A percentile compares a stretch with the other conserved stretches of the same genome.
Evolutionary conservation across 2,797 vertebrate genomes (phyloP).

Genomic region (Petrocephalus sullivani): DNA sequence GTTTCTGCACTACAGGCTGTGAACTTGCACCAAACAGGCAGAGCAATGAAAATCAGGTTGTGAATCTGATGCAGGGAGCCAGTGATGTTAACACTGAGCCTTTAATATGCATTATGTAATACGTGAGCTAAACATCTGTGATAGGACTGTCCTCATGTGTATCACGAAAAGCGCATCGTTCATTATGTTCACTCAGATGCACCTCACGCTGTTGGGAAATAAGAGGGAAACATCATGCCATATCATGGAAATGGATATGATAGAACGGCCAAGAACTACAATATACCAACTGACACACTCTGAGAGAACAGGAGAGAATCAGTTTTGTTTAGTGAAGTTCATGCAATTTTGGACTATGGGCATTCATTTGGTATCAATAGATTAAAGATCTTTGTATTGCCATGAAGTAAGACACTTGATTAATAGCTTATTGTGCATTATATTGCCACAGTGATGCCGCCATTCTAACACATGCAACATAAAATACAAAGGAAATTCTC

Average conservation of each 20-base stretch:
- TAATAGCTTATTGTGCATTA: neutral
- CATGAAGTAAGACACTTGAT: neutral
- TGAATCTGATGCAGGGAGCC: neutral
- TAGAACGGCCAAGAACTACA: neutral
- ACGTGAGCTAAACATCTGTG: neutral
- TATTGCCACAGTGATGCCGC: neutral
- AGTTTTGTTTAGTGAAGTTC: neutral
- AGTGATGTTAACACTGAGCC: neutral
- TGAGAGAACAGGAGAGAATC: neutral
- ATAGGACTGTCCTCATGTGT: neutral
- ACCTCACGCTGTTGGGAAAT: conserved; percentile 4
- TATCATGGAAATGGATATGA: neutral
- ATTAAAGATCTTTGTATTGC: neutral
- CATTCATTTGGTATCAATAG: neutral
- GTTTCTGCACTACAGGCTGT: neutral
- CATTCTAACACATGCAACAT: neutral
- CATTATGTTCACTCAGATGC: conserved; percentile 9
- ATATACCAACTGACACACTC: neutral
- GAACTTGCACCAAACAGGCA: neutral
- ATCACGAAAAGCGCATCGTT: conserved; percentile 14
- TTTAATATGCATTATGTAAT: neutral
- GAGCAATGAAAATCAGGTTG: neutral
- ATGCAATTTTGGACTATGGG: neutral
- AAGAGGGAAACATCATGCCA: conserved; percentile 13
- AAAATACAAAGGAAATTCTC: neutral